These are phyloP conservation scores for Melanargia galathea DNA, from an alignment of 2,888 invertebrate species.

Conservation along the genomic window DNA sequence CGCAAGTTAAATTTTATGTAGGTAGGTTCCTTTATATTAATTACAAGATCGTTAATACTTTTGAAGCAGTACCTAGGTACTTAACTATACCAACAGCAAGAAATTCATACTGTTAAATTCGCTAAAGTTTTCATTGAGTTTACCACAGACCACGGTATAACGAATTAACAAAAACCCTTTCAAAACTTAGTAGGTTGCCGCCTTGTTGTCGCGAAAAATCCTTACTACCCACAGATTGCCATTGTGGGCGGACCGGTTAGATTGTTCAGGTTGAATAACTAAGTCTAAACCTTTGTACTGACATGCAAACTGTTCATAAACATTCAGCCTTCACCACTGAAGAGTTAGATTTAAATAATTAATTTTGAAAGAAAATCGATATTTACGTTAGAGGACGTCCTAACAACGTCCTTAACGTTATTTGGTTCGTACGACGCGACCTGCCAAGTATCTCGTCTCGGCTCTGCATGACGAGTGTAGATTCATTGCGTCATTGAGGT, in stretches of 20 bases:
- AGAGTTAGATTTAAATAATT: slow-evolving; percentile 2
- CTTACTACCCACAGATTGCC: slow-evolving; percentile 56
- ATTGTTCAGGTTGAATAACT: slow-evolving; percentile 55
- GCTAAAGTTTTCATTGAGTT: neutral
- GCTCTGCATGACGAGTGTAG: slow-evolving; percentile 47
- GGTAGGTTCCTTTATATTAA: no score
- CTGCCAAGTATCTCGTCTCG: slow-evolving; percentile 50
- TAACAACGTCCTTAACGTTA: slow-evolving; percentile 33
- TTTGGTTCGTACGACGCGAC: slow-evolving; percentile 45
- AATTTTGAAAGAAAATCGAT: slow-evolving; percentile 31
- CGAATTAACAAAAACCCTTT: neutral
- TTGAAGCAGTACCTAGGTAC: neutral
- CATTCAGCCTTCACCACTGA: neutral
- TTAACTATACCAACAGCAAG: neutral
- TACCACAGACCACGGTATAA: neutral
- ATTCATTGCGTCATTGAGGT: slow-evolving; percentile 61
- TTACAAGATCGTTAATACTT: no score
- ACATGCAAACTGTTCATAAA: slow-evolving; percentile 38
- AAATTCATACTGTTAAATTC: neutral
- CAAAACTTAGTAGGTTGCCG: neutral
- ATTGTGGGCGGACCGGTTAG: slow-evolving; percentile 66
- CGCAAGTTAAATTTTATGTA: no score
- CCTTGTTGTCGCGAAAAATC: slow-evolving; percentile 34
- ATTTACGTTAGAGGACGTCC: slow-evolving; percentile 36
- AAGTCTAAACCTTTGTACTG: slow-evolving; percentile 55